Evolutionary conservation across 2,113 vertebrate genomes (phyloP), one percentile per base, ranked within the genome.

Genomic region (Hydrolagus affinis): DNA sequence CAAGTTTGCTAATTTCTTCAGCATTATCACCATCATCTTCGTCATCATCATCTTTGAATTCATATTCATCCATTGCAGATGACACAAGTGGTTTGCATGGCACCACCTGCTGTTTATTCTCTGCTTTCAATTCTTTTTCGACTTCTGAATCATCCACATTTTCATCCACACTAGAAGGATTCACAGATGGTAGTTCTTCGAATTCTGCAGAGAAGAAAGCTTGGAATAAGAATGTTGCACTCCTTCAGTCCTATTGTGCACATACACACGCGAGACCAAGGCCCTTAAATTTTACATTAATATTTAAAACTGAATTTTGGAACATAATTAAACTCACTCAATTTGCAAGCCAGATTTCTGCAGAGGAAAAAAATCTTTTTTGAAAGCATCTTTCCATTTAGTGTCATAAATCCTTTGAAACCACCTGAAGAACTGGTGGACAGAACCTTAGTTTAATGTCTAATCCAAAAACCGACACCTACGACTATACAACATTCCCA

Each of bases 131-230:
- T 86, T 98, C 97, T 87, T 99, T 99, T 86, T 99, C 98, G 19
- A 89, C 92, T 85, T 99, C 98, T 2, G 98, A 98, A 91, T 98
- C 92, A 28, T 94, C 98, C 91, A 95, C 93, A 90, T 95, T 97
- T 83, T 96, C 96, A 86, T 98, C 97, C 86, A 98, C 91, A 85
- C 96, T 99, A 74, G 98, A 99, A 76, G 96, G 96, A 91, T 99
- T 97, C 86, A 97, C 93, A 85, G 96, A 99, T 0, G 91, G 95
- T 85, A 94, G 91, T 88, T 98, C 96, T 91, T 99, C 98, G 89
- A 95, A 98, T 90, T 99, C 98, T 99, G 91, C 70, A 91, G 86
- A 1, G 90, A 17, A 83, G 0, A 85, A 74, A 25, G 15, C 17
- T 68, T 30, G 66, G 25, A 30, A 8, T 66, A 32, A 23, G 78